Evolutionary conservation across 2,888 invertebrate species (phyloP).

Genomic region (Drosophila meridionalis): DNA sequence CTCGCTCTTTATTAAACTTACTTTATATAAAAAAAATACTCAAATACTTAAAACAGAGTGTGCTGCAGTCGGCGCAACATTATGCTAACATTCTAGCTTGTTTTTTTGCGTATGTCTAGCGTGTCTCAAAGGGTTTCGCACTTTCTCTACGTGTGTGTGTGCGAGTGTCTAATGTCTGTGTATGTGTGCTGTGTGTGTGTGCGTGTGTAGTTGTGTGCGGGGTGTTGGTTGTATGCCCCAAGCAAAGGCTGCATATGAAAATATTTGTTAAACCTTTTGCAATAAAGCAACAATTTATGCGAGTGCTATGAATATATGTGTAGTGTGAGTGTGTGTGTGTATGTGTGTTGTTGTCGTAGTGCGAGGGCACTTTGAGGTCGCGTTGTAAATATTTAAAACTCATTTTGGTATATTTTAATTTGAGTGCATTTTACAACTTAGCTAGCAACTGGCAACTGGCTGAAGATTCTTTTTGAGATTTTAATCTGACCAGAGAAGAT

Average conservation of each 20-base stretch:
- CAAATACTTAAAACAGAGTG: not conserved
- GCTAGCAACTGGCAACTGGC: not conserved
- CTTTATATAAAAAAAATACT: not conserved
- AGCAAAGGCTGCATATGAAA: slow-evolving; percentile 65
- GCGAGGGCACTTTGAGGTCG: slow-evolving; percentile 36
- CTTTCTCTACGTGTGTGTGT: slow-evolving; percentile 26
- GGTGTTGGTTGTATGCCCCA: slow-evolving; percentile 29
- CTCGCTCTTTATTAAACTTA: not conserved
- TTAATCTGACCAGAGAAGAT: not conserved
- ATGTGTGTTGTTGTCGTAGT: slow-evolving; percentile 15
- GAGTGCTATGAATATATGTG: slow-evolving; percentile 17
- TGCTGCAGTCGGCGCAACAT: not conserved
- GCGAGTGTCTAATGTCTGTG: not conserved
- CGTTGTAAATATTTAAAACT: slow-evolving; percentile 69
- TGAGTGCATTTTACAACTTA: slow-evolving; percentile 28
- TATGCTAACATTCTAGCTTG: not conserved
- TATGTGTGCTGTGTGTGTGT: slow-evolving; percentile 14
- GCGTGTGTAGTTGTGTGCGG: slow-evolving; percentile 22
- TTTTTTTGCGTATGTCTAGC: slow-evolving; percentile 45
- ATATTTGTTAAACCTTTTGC: slow-evolving; percentile 67
- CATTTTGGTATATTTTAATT: slow-evolving; percentile 55
- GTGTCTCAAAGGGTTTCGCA: slow-evolving; percentile 75
- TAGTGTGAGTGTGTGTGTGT: slow-evolving; percentile 11
- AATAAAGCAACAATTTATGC: slow-evolving; percentile 47
- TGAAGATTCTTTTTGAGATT: not conserved